Percentiles rank a stretch among this genome's conserved stretches.
Evolutionary conservation across 2,113 vertebrate species (phyloP).

Genomic region (Gulo gulo): DNA sequence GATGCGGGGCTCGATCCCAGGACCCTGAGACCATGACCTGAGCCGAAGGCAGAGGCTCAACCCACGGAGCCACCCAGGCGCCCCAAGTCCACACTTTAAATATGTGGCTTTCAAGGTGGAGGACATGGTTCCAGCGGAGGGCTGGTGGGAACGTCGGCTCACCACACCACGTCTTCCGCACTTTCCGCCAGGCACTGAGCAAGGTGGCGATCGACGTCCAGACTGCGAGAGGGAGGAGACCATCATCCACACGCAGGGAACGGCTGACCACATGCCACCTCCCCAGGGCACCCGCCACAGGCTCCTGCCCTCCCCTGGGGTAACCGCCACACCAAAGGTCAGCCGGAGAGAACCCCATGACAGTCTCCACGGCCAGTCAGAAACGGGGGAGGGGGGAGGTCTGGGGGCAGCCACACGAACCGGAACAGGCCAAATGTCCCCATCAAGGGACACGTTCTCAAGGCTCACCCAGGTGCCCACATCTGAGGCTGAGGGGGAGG

Average conservation of each 20-base stretch:
- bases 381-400: rapidly evolving
- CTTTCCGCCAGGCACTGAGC: conserved; percentile 93
- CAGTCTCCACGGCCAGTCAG: background rate
- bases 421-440: no score
- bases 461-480: background rate
- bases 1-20: no score
- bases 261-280: rapidly evolving
- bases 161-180: conserved; percentile 89
- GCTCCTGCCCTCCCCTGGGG: background rate
- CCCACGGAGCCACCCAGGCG: no score
- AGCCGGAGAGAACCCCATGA: background rate
- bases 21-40: no score
- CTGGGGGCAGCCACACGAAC: rapidly evolving
- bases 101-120: rapidly evolving
- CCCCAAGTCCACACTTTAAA: rapidly evolving
- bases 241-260: rapidly evolving
- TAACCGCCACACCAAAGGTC: background rate
- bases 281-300: rapidly evolving
- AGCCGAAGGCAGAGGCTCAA: no score
- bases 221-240: conserved; percentile 76
- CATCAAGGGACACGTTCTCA: rapidly evolving
- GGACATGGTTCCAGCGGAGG: background rate
- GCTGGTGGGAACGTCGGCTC: background rate
- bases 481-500: background rate
- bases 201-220: conserved; percentile 91